Evolutionary conservation across 1,140 invertebrate species (phyloP).

Genomic region (Aphis craccivora): DNA sequence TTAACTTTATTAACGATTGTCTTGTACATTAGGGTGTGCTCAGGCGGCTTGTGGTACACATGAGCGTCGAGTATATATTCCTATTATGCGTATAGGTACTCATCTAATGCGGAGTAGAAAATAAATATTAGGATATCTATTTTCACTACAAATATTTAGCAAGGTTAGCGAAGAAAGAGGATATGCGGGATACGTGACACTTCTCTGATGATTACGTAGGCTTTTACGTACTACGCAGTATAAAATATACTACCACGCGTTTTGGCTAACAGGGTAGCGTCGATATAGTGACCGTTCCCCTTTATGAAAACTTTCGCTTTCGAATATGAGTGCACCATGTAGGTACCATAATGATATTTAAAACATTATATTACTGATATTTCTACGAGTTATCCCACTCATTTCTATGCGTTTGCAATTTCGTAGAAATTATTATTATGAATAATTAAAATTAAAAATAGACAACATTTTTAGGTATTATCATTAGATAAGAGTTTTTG

Average conservation of each 20-base stretch:
- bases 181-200: background rate
- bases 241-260: background rate
- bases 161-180: background rate
- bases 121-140: constrained; percentile 14
- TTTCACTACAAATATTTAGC: background rate
- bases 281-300: background rate
- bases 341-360: background rate
- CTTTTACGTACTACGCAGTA: background rate
- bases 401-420: background rate
- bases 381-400: background rate
- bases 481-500: background rate
- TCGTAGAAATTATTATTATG: no score
- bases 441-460: background rate
- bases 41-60: background rate
- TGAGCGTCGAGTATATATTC: background rate
- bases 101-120: background rate
- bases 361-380: background rate
- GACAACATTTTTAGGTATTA: background rate
- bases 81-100: background rate
- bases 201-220: background rate
- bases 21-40: background rate
- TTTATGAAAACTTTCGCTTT: background rate
- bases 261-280: background rate
- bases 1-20: background rate
- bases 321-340: background rate